Percentiles rank a stretch among this genome's conserved stretches.
These are phyloP conservation scores for Hanleya hanleyi DNA, from an alignment of 2,888 invertebrate genomes.

Conservation along the genomic window DNA sequence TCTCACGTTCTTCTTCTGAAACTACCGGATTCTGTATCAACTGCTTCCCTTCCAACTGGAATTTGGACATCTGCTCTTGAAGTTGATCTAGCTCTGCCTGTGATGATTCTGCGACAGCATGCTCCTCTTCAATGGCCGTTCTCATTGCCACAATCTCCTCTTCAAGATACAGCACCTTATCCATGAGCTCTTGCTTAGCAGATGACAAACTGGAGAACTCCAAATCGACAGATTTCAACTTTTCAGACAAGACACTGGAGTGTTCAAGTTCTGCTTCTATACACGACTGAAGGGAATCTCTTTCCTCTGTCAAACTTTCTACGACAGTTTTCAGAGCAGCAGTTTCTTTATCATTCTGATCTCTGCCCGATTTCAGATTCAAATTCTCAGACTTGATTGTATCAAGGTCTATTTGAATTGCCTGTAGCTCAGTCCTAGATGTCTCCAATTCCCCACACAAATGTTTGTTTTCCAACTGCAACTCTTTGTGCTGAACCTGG, in stretches of 20 bases:
- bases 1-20: slow-evolving; percentile 9
- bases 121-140: not conserved
- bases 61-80: slow-evolving; percentile 9
- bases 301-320: not conserved
- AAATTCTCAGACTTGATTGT: not conserved
- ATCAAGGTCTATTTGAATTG: too few relatives aligned
- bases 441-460: too few relatives aligned
- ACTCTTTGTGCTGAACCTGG: too few relatives aligned
- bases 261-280: too few relatives aligned
- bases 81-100: slow-evolving; percentile 12
- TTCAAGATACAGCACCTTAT: not conserved
- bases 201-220: too few relatives aligned
- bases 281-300: not conserved
- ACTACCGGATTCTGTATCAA: not conserved
- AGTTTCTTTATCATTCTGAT: too few relatives aligned
- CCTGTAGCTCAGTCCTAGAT: too few relatives aligned
- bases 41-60: slow-evolving; percentile 20
- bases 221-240: too few relatives aligned
- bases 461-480: not conserved
- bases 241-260: too few relatives aligned
- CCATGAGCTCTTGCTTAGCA: slow-evolving; percentile 8
- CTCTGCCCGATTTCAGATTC: too few relatives aligned
- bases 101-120: not conserved
- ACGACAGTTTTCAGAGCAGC: not conserved
- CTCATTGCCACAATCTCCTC: not conserved